Evolutionary conservation across 1,140 invertebrate species (phyloP).

Genomic region (Neoseiulus cucumeris): DNA sequence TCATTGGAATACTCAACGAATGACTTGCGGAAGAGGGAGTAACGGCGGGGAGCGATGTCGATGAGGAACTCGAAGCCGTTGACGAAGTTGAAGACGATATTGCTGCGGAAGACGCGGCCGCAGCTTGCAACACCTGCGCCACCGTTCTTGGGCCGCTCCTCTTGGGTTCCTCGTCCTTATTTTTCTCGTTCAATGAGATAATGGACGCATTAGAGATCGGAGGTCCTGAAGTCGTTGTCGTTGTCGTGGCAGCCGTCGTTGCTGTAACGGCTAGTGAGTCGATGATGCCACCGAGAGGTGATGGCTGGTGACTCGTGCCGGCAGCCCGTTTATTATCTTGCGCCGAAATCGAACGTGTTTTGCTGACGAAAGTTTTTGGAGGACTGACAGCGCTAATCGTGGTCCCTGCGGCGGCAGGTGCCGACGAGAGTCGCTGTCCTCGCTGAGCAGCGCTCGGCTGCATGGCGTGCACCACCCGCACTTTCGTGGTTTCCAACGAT

Average conservation of each 20-base stretch:
- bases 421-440: neutral
- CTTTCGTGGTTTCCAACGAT: neutral
- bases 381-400: neutral
- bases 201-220: neutral
- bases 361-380: neutral
- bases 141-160: neutral
- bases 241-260: neutral
- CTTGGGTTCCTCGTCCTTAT: neutral
- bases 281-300: neutral
- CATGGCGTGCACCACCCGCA: slow-evolving; percentile 7
- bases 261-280: neutral
- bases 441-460: neutral
- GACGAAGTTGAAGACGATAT: neutral
- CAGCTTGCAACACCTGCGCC: neutral
- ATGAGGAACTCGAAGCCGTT: neutral
- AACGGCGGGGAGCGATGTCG: neutral
- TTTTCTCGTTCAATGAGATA: neutral
- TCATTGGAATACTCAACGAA: neutral
- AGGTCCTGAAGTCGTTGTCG: neutral
- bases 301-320: neutral
- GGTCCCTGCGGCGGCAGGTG: neutral
- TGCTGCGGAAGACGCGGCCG: neutral
- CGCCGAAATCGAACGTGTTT: neutral
- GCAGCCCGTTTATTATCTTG: neutral
- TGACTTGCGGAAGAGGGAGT: neutral